Evolutionary conservation across 2,113 vertebrate genomes (phyloP), one percentile per base, ranked within the genome.

Genomic region (Egretta garzetta): DNA sequence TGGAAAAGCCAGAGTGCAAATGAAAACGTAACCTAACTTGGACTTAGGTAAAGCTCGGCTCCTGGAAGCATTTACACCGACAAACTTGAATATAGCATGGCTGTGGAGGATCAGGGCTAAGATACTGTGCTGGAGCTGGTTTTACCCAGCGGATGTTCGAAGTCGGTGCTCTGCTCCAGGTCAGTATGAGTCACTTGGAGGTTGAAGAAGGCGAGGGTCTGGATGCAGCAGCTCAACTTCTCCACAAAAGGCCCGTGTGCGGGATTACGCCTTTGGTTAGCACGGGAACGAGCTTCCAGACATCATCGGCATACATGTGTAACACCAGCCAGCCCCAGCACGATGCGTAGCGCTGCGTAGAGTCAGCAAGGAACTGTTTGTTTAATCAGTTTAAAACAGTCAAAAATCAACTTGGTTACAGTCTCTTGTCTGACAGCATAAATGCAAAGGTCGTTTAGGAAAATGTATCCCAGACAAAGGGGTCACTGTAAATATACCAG

Each of bases 301-400:
- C 3, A 1, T 35, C 52, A 27, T 4, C 33, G 58, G 47, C 64
- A n/a, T 21, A 2, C 8, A 4, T 7, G 7, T 41, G 49, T 67
- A 58, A 63, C 45, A 53, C 28, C 73, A 66, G 86, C 43, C 68
- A 64, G 28, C 12, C 30, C 77, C 72, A 49, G 72, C 56, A 21
- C 0, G 1, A 10, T 6, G 35, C 0, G 1, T 10, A 43, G 43
- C 0, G 2, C 66, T 10, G 60, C 4, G 3, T 5, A 18, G 41
- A 39, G 56, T n/a, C 82, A 45, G 77, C 58, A 45, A 39, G 45
- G 85, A 72, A 22, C 60, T 53, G 53, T 9, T n/a, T 0, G 5
- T 43, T 43, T 15, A 14, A 4, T 43, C 52, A 28, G 14, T 30
- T 27, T 27, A 43, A 37, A 93, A 6, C 13, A 35, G 49, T 32